These are phyloP conservation scores for Andricus grossulariae DNA, from an alignment of 1,140 invertebrate species.

Conservation along the genomic window DNA sequence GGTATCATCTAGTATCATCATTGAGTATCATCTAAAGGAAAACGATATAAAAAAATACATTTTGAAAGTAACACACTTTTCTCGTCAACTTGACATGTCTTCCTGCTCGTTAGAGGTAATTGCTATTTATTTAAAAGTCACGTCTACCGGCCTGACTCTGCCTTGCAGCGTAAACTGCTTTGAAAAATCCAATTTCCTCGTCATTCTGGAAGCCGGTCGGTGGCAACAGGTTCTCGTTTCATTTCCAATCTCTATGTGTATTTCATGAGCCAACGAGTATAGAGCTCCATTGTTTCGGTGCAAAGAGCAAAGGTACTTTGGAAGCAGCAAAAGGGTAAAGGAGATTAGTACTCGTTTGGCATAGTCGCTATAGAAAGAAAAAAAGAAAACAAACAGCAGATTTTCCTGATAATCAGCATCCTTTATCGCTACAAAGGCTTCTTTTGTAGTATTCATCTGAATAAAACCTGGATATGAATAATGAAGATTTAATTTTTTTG, in stretches of 20 bases:
- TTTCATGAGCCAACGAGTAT: conserved; percentile 46
- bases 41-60: neutral
- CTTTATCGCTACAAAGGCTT: no score
- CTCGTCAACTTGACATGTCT: conserved; percentile 19
- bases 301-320: conserved; percentile 51
- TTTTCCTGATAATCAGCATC: neutral
- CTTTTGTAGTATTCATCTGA: no score
- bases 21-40: no score
- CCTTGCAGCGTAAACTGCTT: conserved; percentile 23
- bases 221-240: conserved; percentile 32
- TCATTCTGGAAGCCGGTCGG: conserved; percentile 19
- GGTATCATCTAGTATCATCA: no score
- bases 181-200: conserved; percentile 61
- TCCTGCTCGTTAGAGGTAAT: conserved; percentile 18
- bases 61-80: conserved; percentile 4
- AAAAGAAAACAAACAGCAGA: neutral
- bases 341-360: conserved; percentile 20
- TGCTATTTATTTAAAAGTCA: conserved; percentile 26
- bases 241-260: conserved; percentile 27
- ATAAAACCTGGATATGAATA: no score
- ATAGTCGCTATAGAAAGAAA: neutral
- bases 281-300: conserved; percentile 52
- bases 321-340: conserved; percentile 37
- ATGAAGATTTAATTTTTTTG: no score
- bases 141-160: conserved; percentile 9